Conservation (phyloP, 2,888 invertebrate species). For the Conistra vaccinii region DNA sequence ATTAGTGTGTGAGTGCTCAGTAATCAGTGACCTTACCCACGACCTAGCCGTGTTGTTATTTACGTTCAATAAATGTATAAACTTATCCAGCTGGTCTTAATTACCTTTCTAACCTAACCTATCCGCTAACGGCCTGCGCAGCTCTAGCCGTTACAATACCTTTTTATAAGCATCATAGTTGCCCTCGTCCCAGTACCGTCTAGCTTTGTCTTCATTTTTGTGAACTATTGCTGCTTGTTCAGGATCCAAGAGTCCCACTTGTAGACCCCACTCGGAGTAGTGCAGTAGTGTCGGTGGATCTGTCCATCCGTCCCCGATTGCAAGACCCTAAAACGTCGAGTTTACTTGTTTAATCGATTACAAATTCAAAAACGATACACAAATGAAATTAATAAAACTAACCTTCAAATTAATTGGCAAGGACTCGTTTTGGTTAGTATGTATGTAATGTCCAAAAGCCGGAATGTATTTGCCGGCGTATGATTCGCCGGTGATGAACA, state of each 20-base stretch:
- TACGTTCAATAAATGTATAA: too few species aligned
- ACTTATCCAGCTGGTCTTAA: too few species aligned
- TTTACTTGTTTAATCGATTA: background rate
- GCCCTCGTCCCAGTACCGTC: constrained; percentile 39
- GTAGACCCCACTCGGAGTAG: constrained; percentile 49
- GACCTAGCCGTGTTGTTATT: too few species aligned
- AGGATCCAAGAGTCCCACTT: constrained; percentile 51
- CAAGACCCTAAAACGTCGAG: constrained; percentile 45
- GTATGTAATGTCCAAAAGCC: constrained; percentile 72
- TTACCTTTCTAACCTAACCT: too few species aligned
- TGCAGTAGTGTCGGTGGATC: constrained; percentile 59
- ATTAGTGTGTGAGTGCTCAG: too few species aligned
- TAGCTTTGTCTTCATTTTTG: constrained; percentile 34
- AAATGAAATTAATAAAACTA: background rate
- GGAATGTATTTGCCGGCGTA: constrained; percentile 87
- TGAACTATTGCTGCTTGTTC: constrained; percentile 43
- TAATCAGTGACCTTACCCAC: too few species aligned
- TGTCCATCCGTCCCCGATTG: constrained; percentile 60
- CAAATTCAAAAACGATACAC: background rate
- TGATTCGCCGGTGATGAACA: constrained; percentile 86
- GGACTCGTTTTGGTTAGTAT: constrained; percentile 56
- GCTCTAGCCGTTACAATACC: too few species aligned
- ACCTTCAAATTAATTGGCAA: constrained; percentile 70
- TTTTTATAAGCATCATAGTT: background rate
- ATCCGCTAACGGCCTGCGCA: too few species aligned